A percentile compares a stretch with the other conserved stretches of the same genome.
Conservation (phyloP, 2,888 invertebrate species). For the Keiferia lycopersicella region DNA sequence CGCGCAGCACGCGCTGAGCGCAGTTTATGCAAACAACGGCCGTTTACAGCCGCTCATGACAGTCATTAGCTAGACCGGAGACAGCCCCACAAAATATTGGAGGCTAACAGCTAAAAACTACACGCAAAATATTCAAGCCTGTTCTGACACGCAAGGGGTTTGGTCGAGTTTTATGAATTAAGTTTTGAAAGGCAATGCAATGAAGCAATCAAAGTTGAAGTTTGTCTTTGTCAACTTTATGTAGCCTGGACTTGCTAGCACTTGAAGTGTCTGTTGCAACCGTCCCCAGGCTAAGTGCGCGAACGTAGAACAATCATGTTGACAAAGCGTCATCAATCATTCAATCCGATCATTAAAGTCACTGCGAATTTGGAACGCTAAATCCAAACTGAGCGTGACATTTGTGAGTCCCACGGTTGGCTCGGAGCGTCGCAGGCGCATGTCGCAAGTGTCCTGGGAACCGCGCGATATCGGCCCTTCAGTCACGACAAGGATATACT, state of each 20-base stretch:
- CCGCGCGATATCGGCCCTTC: constrained; percentile 49
- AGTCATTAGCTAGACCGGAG: constrained; percentile 58
- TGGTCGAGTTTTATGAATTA: neutral
- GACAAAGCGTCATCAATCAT: constrained; percentile 18
- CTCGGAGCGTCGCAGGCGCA: constrained; percentile 35
- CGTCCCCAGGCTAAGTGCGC: neutral
- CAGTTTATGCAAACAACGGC: constrained; percentile 67
- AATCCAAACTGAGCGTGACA: constrained; percentile 20
- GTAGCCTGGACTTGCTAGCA: neutral
- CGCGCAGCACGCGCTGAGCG: constrained; percentile 40
- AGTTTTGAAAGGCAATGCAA: neutral
- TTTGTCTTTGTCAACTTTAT: neutral
- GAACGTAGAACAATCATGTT: constrained; percentile 24
- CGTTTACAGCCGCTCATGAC: constrained; percentile 61
- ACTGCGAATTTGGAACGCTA: constrained; percentile 15
- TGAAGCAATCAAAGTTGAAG: neutral
- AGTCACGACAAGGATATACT: constrained; percentile 70
- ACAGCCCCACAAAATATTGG: neutral
- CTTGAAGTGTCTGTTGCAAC: neutral
- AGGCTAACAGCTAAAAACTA: neutral
- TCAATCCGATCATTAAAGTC: constrained; percentile 17
- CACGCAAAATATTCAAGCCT: neutral
- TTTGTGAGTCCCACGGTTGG: constrained; percentile 19
- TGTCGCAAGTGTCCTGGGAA: constrained; percentile 69
- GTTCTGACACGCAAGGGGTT: neutral